Base-by-base conservation (phyloP, 2,888 invertebrate species). In the Clepsis dumicolana region DNA sequence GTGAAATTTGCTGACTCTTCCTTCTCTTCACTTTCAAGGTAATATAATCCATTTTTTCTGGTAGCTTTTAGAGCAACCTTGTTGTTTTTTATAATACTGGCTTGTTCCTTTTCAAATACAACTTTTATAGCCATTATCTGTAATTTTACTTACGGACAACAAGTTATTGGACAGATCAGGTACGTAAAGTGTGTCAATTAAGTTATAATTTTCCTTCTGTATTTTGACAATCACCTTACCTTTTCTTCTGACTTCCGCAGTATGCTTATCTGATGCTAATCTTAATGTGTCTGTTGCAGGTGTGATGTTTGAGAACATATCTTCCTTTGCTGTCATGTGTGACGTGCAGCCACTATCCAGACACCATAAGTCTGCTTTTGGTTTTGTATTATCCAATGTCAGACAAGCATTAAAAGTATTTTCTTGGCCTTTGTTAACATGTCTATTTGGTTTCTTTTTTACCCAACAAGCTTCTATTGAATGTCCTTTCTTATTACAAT, bases 291-390 rank as follows among this genome's bases (percentile, higher is more conserved):
- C 12, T 1, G 24, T 10, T 38, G 29, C 21, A 18, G 35, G 21
- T 4, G 35, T 27, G 24, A 61, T 1, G 12, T 32, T 4, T 53
- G 44, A 35, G 7, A 62, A 12, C 57, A 41, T 52, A 18, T 48
- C 16, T 59, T 59, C 52, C 14, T 56, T 21, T 14, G 25, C 27
- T 4, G 56, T 25, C 72, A 70, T 70, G 24, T 72, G 67, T 0
- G 68, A 72, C 1, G 70, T 59, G 16, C 71, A 72, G 21, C 71
- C 71, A 38, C 67, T 70, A 29, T 70, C 70, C 7, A 71, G 24
- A 53, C 65, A 64, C 71, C 52, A 52, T 3, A 2, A 8, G n/a
- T 10, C 18, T n/a, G 1, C 29, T 8, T 32, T 12, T 4, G 2
- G n/a, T 1, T 32, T 12, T n/a, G 29, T 0, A 18, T 2, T 32